Evolutionary conservation across 1,140 invertebrate genomes (phyloP), one percentile per base, ranked within the genome.

Genomic region (Meloidogyne hapla): DNA sequence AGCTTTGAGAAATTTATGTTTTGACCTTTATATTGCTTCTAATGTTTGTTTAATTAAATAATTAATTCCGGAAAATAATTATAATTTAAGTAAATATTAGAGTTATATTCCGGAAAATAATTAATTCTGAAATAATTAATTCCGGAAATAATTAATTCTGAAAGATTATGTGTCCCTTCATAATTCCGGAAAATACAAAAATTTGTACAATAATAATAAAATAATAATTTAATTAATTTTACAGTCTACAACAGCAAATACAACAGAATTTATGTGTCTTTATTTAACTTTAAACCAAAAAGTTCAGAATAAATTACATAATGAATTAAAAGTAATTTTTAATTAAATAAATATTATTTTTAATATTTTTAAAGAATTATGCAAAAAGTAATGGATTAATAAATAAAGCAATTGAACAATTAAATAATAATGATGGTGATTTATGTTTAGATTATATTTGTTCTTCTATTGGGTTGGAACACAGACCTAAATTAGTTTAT

Each of bases 221-320:
- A 13, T 40, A 18, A 1, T 42, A 5, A 45, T 69, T 10, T 40
- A 38, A 26, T 69, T 33, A 13, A 42, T 15, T 40, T 69, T 69
- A 26, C 6, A 72, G 74, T 45, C 48, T 23, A 75, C 74, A 23
- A 75, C 33, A 61, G 38, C 64, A 25, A 75, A 75, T 21, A 75
- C 64, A 21, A 38, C 66, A 28, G 40, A 38, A 33, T 75, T 75
- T 28, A 75, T 75, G 74, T 18, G 48, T 21, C 4, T 75, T 23
- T 75, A 75, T 33, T 61, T 75, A 48, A n/a, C 63, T 26, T 75
- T 75, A 62, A 12, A 75, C 26, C 74, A 75, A 61, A 15, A 71
- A 33, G 21, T 56, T 42, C 74, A 75, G 26, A 25, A 10, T 21
- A 33, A 45, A 56, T 42, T 75, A 12, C 74, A 75, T 18, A 56